phyloP scores from a whole-genome alignment of 1,140 invertebrate species.

The Trichonephila inaurata region DNA sequence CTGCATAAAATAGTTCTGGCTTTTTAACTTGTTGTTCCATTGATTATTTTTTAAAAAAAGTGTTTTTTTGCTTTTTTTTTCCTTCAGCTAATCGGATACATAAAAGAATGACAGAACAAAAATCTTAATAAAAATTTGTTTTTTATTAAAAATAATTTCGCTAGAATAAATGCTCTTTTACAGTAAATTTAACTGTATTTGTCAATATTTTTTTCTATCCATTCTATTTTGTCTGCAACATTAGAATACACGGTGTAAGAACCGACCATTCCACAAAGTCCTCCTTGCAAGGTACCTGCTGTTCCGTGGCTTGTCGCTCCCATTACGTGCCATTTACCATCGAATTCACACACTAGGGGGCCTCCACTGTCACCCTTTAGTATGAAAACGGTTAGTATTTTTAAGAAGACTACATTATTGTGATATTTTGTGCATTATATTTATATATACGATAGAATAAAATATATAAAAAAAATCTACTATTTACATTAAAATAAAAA shows the following conservation, averaged over 20 bases:
- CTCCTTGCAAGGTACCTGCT: conserved; percentile 11
- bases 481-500: neutral
- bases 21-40: too few relatives aligned
- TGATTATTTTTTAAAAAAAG: too few relatives aligned
- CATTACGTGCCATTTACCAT: conserved; percentile 37
- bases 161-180: too few relatives aligned
- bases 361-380: conserved; percentile 87
- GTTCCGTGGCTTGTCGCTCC: conserved; percentile 61
- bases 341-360: conserved; percentile 82
- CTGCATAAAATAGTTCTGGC: too few relatives aligned
- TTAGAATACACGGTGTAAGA: conserved; percentile 40
- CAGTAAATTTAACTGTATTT: conserved; percentile 30
- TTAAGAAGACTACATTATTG: too few relatives aligned
- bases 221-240: conserved; percentile 35
- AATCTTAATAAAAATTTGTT: too few relatives aligned
- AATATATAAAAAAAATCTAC: neutral
- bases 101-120: too few relatives aligned
- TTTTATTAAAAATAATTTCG: too few relatives aligned
- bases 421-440: too few relatives aligned
- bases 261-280: conserved; percentile 35
- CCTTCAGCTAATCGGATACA: too few relatives aligned
- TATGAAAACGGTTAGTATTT: neutral
- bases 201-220: conserved; percentile 16
- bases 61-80: too few relatives aligned
- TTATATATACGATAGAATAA: too few relatives aligned